Evolutionary conservation across 2,113 vertebrate genomes (phyloP), one percentile per base, ranked within the genome.

Genomic region (Xiphophorus maculatus): DNA sequence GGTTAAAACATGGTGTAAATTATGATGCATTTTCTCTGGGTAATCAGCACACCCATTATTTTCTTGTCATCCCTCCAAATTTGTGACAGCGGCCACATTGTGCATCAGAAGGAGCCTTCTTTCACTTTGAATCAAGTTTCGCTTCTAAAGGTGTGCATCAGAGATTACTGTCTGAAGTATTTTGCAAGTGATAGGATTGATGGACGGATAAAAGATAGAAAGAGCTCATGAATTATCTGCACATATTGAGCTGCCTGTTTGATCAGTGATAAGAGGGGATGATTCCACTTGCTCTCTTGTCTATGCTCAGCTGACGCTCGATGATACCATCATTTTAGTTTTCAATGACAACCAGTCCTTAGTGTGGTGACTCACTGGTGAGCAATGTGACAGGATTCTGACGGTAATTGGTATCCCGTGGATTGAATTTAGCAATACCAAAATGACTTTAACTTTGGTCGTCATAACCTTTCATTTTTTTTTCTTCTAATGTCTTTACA

Each of bases 171-270:
- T 87, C 82, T 83, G 76, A 83, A 78, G 86, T 79, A 80, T 93
- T 91, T 87, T 87, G 80, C 73, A 91, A 88, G 88, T 89, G 89
- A 89, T 73, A 76, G 82, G 76, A 85, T 79, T 91, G 89, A 90
- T 88, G 76, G 76, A 87, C 85, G 72, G 90, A 91, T 89, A 92
- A 92, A 85, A 81, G 73, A 89, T 78, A 90, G 85, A 92, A 89
- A 91, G 87, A 90, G 89, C 88, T 88, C 75, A 77, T 90, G 84
- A 89, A 91, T 93, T 91, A 92, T 93, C 91, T 91, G 83, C 84
- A 91, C 91, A 90, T 86, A 54, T n/a, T 73, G 79, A 86, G 86
- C 84, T 90, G 87, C 89, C 91, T 93, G 91, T 92, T 92, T 92
- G 92, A 92, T 93, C 87, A 66, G 17, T 66, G 92, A 93, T 93